Base-by-base conservation (phyloP, 2,888 invertebrate species). In the Trachelus tabidus region DNA sequence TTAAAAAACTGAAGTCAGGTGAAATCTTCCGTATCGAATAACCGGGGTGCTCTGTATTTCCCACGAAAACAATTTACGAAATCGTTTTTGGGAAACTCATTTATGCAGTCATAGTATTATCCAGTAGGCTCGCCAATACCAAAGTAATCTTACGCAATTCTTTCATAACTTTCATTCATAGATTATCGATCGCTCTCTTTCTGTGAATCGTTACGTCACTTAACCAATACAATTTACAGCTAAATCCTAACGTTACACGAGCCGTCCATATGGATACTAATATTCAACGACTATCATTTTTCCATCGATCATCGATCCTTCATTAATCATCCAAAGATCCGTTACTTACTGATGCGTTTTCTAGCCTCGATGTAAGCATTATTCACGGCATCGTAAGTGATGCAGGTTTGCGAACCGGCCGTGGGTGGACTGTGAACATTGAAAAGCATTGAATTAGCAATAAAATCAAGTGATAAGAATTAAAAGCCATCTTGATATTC, bases 351-450 rank as follows among this genome's bases (percentile, higher is more conserved):
- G 88, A 97, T 96, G 92, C 97, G 94, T 92, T 97, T 96, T 87
- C 97, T 94, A 75, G 97, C 97, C 90, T 97, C 96, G 83, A 96
- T 92, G 92, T 97, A 97, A 73, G 97, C 97, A 86, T 96, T 95
- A 92, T 97, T 97, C 80, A 97, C 94, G 76, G 97, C 97, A 87
- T 97, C 97, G 90, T 96, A 97, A 9, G 97, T 97, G 90, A 97
- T 97, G 92, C 97, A 98, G 80, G 96, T 95, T 82, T 95, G 94
- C 76, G 95, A 94, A 85, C 94, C 95, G 87, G 83, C 82, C 4
- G 87, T 79, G 71, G 88, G 76, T 37, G 90, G 87, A 81, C 95
- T 96, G 93, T 11, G 79, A 82, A 79, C 77, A 71, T 6, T 33
- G 35, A 35, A 30, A 23, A 31, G 30, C 30, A 78, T 6, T 33